A percentile compares a stretch with the other conserved stretches of the same genome.
phyloP scores from a whole-genome alignment of 2,113 vertebrate genomes.

The Sceloporus tristichus region DNA sequence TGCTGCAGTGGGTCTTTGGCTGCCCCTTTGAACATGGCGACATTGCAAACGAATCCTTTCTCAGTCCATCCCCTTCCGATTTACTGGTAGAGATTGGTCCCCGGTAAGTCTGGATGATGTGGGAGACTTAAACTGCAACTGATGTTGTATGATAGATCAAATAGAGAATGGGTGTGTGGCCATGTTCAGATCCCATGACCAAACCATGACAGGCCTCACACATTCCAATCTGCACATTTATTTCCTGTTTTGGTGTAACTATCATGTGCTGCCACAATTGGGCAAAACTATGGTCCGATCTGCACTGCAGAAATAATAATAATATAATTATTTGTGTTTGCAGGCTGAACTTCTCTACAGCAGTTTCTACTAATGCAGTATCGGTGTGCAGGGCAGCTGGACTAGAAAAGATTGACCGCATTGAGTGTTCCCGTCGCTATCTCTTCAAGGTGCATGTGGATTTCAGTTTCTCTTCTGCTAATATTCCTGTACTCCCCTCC shows the following conservation, averaged over 20 bases:
- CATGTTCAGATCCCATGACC: background rate
- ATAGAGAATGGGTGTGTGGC: no score
- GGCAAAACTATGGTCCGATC: background rate
- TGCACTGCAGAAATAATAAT: no score
- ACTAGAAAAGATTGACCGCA: conserved; percentile 78
- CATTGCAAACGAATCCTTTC: conserved; percentile 77
- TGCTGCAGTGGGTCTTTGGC: conserved; percentile 86
- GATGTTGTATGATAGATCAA: background rate
- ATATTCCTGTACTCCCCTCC: background rate
- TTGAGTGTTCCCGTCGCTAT: conserved; percentile 87
- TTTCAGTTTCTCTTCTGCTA: background rate
- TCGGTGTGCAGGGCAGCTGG: conserved; percentile 88
- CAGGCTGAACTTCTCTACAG: conserved; percentile 92
- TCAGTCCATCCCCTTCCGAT: conserved; percentile 73
- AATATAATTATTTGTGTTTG: background rate
- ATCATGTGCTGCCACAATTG: background rate
- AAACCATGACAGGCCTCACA: background rate
- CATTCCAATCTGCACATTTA: background rate
- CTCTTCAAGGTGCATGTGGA: conserved; percentile 82
- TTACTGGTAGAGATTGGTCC: conserved; percentile 89
- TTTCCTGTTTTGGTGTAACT: background rate
- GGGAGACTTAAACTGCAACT: background rate
- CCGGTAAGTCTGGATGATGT: conserved; percentile 73
- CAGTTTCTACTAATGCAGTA: conserved; percentile 88
- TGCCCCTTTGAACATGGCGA: conserved; percentile 77